phyloP scores from a whole-genome alignment of 2,797 vertebrate species.

The Amazonetta brasiliensis region DNA sequence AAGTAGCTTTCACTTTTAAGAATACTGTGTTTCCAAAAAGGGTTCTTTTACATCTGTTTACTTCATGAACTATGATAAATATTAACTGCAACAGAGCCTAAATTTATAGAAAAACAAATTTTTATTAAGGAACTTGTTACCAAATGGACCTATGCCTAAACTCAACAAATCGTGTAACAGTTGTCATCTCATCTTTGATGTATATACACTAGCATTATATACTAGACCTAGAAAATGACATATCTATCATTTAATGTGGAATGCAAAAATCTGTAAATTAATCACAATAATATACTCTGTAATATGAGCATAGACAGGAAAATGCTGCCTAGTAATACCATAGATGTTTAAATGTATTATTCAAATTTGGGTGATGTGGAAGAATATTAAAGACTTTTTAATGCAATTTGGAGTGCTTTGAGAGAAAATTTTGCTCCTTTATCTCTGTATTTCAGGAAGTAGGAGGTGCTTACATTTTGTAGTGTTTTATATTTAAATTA shows the following conservation, averaged over 20 bases:
- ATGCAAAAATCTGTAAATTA: neutral
- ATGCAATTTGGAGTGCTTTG: neutral
- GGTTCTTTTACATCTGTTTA: neutral
- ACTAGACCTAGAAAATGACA: neutral
- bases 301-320: neutral
- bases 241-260: conserved; percentile 26
- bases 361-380: conserved; percentile 1
- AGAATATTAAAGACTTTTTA: neutral
- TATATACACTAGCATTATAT: neutral
- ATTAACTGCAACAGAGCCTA: neutral
- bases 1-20: neutral
- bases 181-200: neutral
- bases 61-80: neutral
- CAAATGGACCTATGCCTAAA: neutral
- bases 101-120: neutral
- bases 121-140: neutral
- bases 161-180: neutral
- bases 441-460: neutral
- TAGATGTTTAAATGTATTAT: conserved; percentile 11
- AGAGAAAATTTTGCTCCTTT: neutral
- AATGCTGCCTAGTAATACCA: neutral
- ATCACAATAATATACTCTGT: neutral
- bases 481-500: neutral
- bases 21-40: neutral
- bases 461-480: neutral